Percentiles rank a stretch among this genome's conserved stretches.
phyloP scores from a whole-genome alignment of 2,797 vertebrate genomes.

The Siniperca obscura region DNA sequence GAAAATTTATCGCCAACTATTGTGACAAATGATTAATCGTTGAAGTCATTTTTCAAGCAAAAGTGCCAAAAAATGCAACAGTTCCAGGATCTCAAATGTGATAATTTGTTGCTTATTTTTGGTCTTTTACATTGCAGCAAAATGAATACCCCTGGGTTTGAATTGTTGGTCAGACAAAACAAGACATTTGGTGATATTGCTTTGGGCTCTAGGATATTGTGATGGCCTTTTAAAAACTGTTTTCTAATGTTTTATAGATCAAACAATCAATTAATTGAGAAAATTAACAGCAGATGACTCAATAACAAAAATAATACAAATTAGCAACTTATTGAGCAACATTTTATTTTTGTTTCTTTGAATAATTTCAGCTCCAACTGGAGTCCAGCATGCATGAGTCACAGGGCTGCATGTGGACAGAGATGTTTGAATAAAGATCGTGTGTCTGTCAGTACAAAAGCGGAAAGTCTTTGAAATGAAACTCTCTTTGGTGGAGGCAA shows the following conservation, averaged over 20 bases:
- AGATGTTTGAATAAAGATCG: slow-evolving; percentile 49
- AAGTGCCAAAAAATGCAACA: background rate
- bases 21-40: background rate
- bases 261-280: background rate
- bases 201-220: background rate
- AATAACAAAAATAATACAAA: background rate
- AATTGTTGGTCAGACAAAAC: background rate
- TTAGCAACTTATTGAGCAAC: background rate
- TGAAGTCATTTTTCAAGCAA: background rate
- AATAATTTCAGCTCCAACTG: slow-evolving; percentile 2
- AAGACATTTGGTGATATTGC: background rate
- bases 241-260: background rate
- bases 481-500: slow-evolving; percentile 22
- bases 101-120: background rate
- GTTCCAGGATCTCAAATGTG: background rate
- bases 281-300: background rate
- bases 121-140: background rate
- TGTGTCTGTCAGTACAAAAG: slow-evolving; percentile 43
- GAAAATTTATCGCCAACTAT: background rate
- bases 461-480: slow-evolving; percentile 33
- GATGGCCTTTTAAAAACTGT: background rate
- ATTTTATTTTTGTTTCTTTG: background rate
- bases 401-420: slow-evolving; percentile 39
- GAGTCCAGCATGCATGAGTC: slow-evolving; percentile 54
- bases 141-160: background rate